These are phyloP conservation scores for Philypnodon macrostomus DNA, from an alignment of 2,797 vertebrate genomes.

Conservation along the genomic window DNA sequence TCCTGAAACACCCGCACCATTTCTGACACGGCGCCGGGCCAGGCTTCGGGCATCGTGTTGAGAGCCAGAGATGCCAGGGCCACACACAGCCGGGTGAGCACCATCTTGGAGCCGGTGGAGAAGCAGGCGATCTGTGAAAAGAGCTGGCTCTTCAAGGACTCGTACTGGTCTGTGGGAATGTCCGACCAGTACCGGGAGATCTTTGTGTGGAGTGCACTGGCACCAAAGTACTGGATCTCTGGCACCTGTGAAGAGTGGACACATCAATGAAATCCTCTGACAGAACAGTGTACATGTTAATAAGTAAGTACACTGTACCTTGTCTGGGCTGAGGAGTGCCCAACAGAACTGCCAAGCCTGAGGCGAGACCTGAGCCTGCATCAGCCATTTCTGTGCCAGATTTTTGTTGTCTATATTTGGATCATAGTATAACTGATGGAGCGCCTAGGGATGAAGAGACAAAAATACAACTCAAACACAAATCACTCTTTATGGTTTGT, in stretches of 20 bases:
- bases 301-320: conserved; percentile 64
- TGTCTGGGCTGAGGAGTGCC: conserved; percentile 91
- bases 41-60: conserved; percentile 97
- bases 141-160: conserved; percentile 93
- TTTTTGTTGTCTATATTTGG: conserved; percentile 99
- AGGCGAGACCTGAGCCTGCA: conserved; percentile 98
- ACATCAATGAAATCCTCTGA: background rate
- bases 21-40: conserved; percentile 94
- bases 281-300: background rate
- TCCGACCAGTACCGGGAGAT: conserved; percentile 98
- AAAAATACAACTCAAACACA: background rate
- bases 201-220: conserved; percentile 96
- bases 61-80: conserved; percentile 94
- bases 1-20: conserved; percentile 98
- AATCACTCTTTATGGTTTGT: background rate
- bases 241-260: conserved; percentile 77
- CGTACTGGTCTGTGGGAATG: conserved; percentile 95
- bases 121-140: conserved; percentile 96
- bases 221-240: conserved; percentile 98
- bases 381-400: conserved; percentile 98
- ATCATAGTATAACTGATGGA: conserved; percentile 98
- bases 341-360: conserved; percentile 99
- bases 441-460: conserved; percentile 78
- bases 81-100: conserved; percentile 95
- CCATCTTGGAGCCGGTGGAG: conserved; percentile 95